These are phyloP conservation scores for Drosophila subobscura DNA, from an alignment of 1,140 invertebrate genomes.

Conservation along the genomic window DNA sequence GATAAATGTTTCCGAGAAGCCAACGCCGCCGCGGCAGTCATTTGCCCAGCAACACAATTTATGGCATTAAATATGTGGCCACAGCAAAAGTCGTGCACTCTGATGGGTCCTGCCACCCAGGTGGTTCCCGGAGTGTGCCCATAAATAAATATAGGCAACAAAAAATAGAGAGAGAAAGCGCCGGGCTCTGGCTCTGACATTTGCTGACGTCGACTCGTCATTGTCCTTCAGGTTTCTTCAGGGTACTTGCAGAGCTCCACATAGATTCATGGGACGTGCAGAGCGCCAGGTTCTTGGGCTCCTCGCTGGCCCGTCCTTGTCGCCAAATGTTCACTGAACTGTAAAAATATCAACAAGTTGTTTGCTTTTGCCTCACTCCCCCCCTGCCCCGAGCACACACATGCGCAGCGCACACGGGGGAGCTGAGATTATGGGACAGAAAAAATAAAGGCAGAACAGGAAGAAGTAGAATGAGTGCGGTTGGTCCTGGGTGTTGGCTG, in stretches of 20 bases:
- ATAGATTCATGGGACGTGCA: neutral
- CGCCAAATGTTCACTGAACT: slow-evolving; percentile 73
- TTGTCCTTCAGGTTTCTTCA: slow-evolving; percentile 5
- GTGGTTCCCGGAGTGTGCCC: neutral
- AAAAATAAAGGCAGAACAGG: too few relatives aligned
- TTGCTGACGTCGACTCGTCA: slow-evolving; percentile 58
- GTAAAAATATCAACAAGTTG: slow-evolving; percentile 82
- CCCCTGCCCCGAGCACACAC: slow-evolving; percentile 41
- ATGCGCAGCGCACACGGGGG: slow-evolving; percentile 29
- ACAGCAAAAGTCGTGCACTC: slow-evolving; percentile 34
- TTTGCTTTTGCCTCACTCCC: slow-evolving; percentile 71
- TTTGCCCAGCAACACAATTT: slow-evolving; percentile 41
- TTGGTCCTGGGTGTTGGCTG: slow-evolving; percentile 20
- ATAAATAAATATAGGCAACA: slow-evolving; percentile 68
- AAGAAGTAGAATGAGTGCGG: too few relatives aligned
- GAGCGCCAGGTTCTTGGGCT: too few relatives aligned
- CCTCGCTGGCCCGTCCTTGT: neutral
- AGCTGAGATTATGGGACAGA: slow-evolving; percentile 26
- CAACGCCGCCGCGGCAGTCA: slow-evolving; percentile 6
- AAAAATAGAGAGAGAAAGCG: neutral
- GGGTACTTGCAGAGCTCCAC: too few relatives aligned
- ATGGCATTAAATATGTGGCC: slow-evolving; percentile 22
- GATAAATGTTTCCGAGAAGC: slow-evolving; percentile 59
- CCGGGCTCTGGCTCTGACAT: slow-evolving; percentile 48
- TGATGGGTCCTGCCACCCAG: slow-evolving; percentile 6